Conservation (phyloP, 2,797 vertebrate species). For the Manis crassicaudata region DNA sequence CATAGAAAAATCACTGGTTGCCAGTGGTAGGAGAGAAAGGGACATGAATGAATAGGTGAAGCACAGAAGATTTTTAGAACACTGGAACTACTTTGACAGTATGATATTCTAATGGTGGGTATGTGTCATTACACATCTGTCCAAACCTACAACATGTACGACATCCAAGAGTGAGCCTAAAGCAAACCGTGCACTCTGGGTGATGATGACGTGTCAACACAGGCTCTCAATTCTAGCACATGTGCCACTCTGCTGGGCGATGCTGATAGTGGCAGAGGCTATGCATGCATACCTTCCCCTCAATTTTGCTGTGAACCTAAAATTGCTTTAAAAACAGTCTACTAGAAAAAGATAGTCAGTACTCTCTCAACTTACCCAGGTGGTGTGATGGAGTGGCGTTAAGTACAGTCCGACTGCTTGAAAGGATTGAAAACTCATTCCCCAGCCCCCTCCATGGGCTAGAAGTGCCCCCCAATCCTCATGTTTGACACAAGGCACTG, state of each 20-base stretch:
- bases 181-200: background rate
- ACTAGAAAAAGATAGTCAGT: background rate
- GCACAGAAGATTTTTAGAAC: background rate
- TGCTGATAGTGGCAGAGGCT: background rate
- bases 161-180: background rate
- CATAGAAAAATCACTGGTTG: background rate
- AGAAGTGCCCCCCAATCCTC: background rate
- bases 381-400: rapidly evolving
- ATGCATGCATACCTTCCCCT: too few species aligned
- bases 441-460: background rate
- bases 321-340: background rate
- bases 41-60: background rate
- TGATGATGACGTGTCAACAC: too few species aligned
- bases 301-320: background rate
- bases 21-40: too few species aligned
- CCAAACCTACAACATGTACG: too few species aligned
- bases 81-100: background rate
- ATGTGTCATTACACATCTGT: too few species aligned
- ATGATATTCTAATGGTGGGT: too few species aligned
- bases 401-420: background rate
- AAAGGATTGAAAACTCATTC: background rate
- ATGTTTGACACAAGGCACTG: background rate
- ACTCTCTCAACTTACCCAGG: rapidly evolving
- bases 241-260: background rate
- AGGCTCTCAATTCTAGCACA: rapidly evolving